A percentile compares a stretch with the other conserved stretches of the same genome.
These are phyloP conservation scores for Amblyopsis rosae DNA, from an alignment of 2,113 vertebrate genomes.

Conservation along the genomic window DNA sequence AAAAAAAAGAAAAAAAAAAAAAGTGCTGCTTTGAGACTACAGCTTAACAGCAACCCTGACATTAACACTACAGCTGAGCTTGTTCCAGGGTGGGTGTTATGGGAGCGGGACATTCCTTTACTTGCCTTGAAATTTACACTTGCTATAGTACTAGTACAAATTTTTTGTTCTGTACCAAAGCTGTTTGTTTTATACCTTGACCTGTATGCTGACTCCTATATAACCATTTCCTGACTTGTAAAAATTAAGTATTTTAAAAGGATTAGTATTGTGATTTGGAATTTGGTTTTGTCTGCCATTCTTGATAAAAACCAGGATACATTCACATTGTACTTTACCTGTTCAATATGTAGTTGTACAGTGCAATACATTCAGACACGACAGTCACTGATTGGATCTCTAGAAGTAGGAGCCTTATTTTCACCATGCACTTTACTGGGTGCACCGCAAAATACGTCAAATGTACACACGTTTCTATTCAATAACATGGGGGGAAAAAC, in stretches of 20 bases:
- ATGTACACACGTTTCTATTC: too few relatives aligned
- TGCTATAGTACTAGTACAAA: constrained; percentile 24
- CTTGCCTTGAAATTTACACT: constrained; percentile 44
- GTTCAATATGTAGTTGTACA: too few relatives aligned
- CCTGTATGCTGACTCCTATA: constrained; percentile 13
- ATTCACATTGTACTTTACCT: too few relatives aligned
- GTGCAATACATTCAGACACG: too few relatives aligned
- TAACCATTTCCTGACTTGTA: constrained; percentile 19
- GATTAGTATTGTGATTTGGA: not conserved
- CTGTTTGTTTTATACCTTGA: constrained; percentile 30
- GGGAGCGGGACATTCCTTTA: not conserved
- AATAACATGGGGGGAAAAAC: too few relatives aligned
- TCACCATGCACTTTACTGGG: too few relatives aligned
- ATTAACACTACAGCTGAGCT: constrained; percentile 34
- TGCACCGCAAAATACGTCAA: too few relatives aligned
- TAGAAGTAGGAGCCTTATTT: too few relatives aligned
- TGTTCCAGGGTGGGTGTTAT: constrained; percentile 29
- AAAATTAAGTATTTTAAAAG: too few relatives aligned
- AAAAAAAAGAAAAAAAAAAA: constrained; percentile 4
- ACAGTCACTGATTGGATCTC: too few relatives aligned
- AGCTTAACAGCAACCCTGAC: constrained; percentile 40
- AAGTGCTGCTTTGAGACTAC: constrained; percentile 51
- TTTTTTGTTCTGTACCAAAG: constrained; percentile 49
- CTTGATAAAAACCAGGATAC: too few relatives aligned
- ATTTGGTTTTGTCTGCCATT: too few relatives aligned